Evolutionary conservation across 2,797 vertebrate species (phyloP), one percentile per base, ranked within the genome.

Genomic region (Enteromius trimaculatus): DNA sequence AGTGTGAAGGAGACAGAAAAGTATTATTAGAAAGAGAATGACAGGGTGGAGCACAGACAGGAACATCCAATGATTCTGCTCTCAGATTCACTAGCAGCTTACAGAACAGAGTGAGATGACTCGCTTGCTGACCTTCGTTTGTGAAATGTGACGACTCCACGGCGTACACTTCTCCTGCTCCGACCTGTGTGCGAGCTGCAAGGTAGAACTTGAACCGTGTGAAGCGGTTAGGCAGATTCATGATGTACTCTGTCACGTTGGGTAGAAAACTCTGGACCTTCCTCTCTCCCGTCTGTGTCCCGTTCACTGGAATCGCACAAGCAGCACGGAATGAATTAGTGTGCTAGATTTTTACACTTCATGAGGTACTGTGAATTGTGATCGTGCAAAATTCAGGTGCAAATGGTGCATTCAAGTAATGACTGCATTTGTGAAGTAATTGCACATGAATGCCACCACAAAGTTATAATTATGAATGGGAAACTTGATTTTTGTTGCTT

Each of bases 161-260:
- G 0, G 92, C 90, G 70, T 92, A 87, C 1, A 91, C 47, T 72
- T 97, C 95, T 68, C 98, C 97, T 0, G 93, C 88, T 62, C 98
- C 98, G 91, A 96, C 95, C 92, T 97, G 95, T 0, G 97, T 98
- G 78, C 94, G 95, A 10, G 97, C 97, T 0, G 95, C 94, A 89
- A 99, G 95, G 80, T 83, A 91, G 90, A 99, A 97, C 90, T 94
- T 96, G 79, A 97, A 99, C 77, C 95, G 97, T 0, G 95, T 95
- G 39, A 94, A 94, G 4, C 96, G 95, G 84, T 98, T 95, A 0
- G 94, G 95, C 82, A 96, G 92, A 49, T 91, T 95, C 70, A 99
- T 81, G 0, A 82, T 92, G 90, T 95, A 96, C 66, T 92, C 91
- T 0, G 98, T 99, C 91, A 94, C 92, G 23, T 99, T 99, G 58